Evolutionary conservation across 1,140 invertebrate genomes (phyloP).

Genomic region (Araneus ventricosus): DNA sequence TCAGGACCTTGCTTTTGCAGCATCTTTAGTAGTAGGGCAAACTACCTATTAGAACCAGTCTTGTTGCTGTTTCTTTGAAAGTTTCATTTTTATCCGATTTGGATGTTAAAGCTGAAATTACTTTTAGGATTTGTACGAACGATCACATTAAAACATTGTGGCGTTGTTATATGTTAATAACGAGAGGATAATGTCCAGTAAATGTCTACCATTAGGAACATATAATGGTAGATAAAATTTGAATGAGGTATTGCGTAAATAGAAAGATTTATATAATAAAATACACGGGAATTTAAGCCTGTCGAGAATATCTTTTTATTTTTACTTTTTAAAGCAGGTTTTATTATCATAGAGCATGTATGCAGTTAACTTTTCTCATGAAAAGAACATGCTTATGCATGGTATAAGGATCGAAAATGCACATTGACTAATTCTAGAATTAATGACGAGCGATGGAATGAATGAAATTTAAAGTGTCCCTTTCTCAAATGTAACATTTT

Average conservation of each 20-base stretch:
- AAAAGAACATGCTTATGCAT: too few species aligned
- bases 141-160: background rate
- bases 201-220: background rate
- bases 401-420: too few species aligned
- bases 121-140: background rate
- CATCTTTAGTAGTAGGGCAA: background rate
- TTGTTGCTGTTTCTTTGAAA: background rate
- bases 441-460: too few species aligned
- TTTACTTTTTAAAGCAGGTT: too few species aligned
- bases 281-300: background rate
- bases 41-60: background rate
- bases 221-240: background rate
- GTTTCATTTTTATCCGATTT: background rate
- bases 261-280: background rate
- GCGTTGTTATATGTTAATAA: background rate
- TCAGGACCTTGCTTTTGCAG: background rate
- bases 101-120: background rate
- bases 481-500: too few species aligned
- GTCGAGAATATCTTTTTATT: too few species aligned
- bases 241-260: background rate
- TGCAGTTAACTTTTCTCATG: too few species aligned
- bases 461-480: too few species aligned
- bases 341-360: too few species aligned
- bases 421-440: too few species aligned
- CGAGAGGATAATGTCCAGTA: background rate